phyloP scores from a whole-genome alignment of 2,113 vertebrate species.

The Balaeniceps rex region DNA sequence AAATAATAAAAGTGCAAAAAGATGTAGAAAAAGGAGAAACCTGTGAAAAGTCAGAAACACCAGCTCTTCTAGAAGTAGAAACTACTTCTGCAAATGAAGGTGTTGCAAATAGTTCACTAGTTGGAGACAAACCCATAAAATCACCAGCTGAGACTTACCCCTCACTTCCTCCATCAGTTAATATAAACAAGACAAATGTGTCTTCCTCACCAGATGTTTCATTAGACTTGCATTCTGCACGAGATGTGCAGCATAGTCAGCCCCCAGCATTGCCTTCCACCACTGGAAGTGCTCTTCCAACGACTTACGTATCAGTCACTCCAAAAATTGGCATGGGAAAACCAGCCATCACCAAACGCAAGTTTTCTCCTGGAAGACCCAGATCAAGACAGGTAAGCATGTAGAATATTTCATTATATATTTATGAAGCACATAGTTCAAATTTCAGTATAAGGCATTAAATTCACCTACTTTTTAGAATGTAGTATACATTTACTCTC shows the following conservation, averaged over 20 bases:
- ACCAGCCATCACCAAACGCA: conserved; percentile 96
- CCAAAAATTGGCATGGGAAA: conserved; percentile 99
- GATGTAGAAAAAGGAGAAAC: conserved; percentile 42
- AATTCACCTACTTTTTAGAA: background rate
- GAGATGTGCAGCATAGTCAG: conserved; percentile 65
- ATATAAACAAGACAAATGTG: conserved; percentile 69
- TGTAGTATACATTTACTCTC: background rate
- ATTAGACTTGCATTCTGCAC: conserved; percentile 77
- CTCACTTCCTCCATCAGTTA: conserved; percentile 57
- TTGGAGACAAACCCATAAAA: conserved; percentile 68
- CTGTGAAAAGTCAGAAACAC: conserved; percentile 12
- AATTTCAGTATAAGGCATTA: background rate
- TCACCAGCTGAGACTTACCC: conserved; percentile 56
- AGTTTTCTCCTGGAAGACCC: conserved; percentile 93
- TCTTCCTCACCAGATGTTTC: conserved; percentile 77
- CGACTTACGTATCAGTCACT: conserved; percentile 83
- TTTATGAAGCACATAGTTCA: background rate
- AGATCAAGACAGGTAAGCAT: conserved; percentile 88
- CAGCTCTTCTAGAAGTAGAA: conserved; percentile 64
- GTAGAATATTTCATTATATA: background rate
- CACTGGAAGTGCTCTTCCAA: conserved; percentile 68
- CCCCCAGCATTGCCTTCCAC: conserved; percentile 65
- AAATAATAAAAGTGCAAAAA: conserved; percentile 5
- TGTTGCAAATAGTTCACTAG: conserved; percentile 67
- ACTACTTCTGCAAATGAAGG: conserved; percentile 69